Conservation (phyloP, 1,140 invertebrate genomes). For the Lepidurus packardi region DNA sequence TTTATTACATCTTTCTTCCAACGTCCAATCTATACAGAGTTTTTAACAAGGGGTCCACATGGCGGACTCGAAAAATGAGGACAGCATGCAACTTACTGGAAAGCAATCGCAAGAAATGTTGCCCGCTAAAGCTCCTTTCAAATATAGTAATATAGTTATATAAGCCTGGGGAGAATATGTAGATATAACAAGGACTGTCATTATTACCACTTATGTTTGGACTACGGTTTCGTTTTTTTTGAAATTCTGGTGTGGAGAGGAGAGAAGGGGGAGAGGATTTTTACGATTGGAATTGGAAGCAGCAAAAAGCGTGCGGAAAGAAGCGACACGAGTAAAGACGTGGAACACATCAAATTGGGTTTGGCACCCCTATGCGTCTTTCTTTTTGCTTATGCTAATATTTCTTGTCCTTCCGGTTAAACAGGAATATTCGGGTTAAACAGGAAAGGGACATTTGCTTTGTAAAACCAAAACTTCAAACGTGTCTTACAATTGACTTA, state of each 20-base stretch:
- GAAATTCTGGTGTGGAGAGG: neutral
- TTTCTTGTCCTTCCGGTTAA: neutral
- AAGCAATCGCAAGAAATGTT: neutral
- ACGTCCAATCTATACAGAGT: slow-evolving; percentile 10
- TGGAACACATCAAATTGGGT: slow-evolving; percentile 21
- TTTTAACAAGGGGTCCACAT: slow-evolving; percentile 19
- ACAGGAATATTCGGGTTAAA: neutral
- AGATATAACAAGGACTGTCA: slow-evolving; percentile 4
- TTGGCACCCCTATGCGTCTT: slow-evolving; percentile 17
- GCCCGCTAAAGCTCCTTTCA: neutral
- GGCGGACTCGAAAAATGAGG: neutral
- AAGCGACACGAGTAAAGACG: slow-evolving; percentile 18
- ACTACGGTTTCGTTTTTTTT: slow-evolving; percentile 5
- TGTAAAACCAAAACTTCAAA: neutral
- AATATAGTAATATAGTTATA: slow-evolving; percentile 7
- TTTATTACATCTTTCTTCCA: slow-evolving; percentile 6
- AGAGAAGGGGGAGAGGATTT: neutral
- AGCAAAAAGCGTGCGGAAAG: slow-evolving; percentile 7
- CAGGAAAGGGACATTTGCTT: neutral
- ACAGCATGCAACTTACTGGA: slow-evolving; percentile 12
- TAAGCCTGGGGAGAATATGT: slow-evolving; percentile 1
- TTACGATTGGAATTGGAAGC: neutral
- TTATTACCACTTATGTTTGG: neutral
- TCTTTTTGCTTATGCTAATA: neutral
- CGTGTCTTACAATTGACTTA: neutral